Base-by-base conservation (phyloP, 35 echinoderm and acorn worm species). In the Ophiothrix spiculata region DNA sequence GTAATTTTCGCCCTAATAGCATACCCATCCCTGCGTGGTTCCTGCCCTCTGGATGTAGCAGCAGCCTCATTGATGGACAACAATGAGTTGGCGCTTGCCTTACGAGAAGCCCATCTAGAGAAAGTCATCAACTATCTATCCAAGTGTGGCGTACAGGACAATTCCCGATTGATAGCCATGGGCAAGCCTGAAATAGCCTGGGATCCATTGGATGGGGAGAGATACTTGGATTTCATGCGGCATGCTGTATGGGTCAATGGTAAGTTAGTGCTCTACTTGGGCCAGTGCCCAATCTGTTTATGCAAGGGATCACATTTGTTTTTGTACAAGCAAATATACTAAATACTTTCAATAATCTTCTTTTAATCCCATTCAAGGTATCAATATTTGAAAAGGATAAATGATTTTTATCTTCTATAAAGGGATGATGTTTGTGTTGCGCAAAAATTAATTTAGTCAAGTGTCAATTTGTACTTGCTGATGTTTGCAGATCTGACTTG, bases 181-280 rank as follows among this genome's bases (percentile, higher is more conserved):
- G 92, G 86, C 33, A 99, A 99, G 56, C 81, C 86, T 17, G 60
- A 85, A 0, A 81, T 93, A 75, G 92, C 92, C 31, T 99, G 96
- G 96, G 96, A 99, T 56, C 96, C 96, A 25, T 38, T 99, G 0
- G 96, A 99, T 89, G 96, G 96, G 45, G 96, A 99, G 64, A 80
- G 96, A 39, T 99, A 99, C 54, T 73, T 99, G 40, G 96, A 99
- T 75, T 99, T 99, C 69, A 91, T 99, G 92, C 88, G 92, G 77
- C 96, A 99, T 87, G 92, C 96, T 83, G 96, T 99, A 0, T 99
- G 96, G 96, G 96, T 99, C 28, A 99, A 99, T 94, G 96, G 96
- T 99, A 89, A 74, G 96, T 91, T 32, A 38, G 77, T 23, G 11
- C 23, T 54, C 45, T 21, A 54, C n/a, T n/a, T n/a, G n/a, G n/a